Conservation (phyloP, 2,113 vertebrate genomes). For the Mesembrinibis cayennensis region DNA sequence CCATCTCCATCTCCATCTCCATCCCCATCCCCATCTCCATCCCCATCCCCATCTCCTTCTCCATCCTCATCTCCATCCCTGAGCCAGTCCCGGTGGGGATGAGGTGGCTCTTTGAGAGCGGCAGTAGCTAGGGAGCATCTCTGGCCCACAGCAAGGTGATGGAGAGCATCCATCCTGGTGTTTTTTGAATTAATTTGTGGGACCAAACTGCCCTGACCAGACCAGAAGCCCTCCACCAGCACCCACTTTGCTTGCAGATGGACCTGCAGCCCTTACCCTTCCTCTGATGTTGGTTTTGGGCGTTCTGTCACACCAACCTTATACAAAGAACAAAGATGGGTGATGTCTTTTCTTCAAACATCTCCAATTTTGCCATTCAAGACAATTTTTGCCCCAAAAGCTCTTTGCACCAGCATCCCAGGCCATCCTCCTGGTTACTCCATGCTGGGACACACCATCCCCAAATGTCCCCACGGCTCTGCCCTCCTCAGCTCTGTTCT, state of each 20-base stretch:
- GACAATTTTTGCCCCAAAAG: not conserved
- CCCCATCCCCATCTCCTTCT: not conserved
- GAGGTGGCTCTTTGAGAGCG: fast-evolving
- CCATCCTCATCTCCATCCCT: not conserved
- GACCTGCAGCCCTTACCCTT: not conserved
- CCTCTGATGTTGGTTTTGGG: not conserved
- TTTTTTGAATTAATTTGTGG: not conserved
- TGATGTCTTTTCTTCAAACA: not conserved
- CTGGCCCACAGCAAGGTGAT: not conserved
- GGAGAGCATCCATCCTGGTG: not conserved
- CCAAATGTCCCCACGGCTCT: not conserved
- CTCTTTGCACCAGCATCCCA: not conserved
- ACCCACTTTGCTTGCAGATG: not conserved
- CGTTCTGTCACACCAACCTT: not conserved
- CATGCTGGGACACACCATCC: not conserved
- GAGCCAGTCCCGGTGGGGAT: not conserved
- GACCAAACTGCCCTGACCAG: not conserved
- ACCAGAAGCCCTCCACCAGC: not conserved
- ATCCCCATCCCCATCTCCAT: not conserved
- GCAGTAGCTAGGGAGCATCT: not conserved
- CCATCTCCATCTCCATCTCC: not conserved
- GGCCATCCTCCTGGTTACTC: not conserved
- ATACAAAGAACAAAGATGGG: not conserved
- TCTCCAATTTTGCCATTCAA: not conserved
- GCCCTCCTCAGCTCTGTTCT: not conserved